Evolutionary conservation across 2,888 invertebrate species (phyloP).

Genomic region (Tipula helvola): DNA sequence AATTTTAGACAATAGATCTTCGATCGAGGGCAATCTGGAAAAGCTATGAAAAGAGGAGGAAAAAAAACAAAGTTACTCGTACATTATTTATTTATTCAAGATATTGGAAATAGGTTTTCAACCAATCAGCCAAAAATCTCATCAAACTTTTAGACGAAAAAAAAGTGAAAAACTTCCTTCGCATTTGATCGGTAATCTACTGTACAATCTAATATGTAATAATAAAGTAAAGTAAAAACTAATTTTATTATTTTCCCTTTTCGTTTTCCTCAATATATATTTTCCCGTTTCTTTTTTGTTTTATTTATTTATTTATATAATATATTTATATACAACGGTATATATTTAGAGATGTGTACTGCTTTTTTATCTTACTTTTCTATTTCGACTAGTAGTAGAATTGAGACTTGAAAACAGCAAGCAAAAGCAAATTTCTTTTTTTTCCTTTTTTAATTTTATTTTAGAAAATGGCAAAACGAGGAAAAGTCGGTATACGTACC

Average conservation of each 20-base stretch:
- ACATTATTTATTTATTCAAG: no score
- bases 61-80: no score
- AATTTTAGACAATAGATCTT: no score
- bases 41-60: no score
- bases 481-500: not conserved
- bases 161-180: not conserved
- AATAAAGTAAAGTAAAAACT: not conserved
- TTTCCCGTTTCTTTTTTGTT: not conserved
- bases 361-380: not conserved
- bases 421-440: not conserved
- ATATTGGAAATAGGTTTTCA: no score
- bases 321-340: not conserved
- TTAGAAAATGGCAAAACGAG: not conserved
- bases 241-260: not conserved
- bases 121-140: not conserved
- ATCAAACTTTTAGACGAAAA: not conserved
- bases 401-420: not conserved
- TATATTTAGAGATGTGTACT: not conserved
- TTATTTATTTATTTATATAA: not conserved
- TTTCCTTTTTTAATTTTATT: not conserved
- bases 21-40: no score
- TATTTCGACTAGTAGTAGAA: not conserved
- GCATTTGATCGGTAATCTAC: not conserved
- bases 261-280: not conserved
- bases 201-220: not conserved